A percentile compares a stretch with the other conserved stretches of the same genome.
Evolutionary conservation across 1,140 invertebrate species (phyloP).

Genomic region (Lepidurus apus): DNA sequence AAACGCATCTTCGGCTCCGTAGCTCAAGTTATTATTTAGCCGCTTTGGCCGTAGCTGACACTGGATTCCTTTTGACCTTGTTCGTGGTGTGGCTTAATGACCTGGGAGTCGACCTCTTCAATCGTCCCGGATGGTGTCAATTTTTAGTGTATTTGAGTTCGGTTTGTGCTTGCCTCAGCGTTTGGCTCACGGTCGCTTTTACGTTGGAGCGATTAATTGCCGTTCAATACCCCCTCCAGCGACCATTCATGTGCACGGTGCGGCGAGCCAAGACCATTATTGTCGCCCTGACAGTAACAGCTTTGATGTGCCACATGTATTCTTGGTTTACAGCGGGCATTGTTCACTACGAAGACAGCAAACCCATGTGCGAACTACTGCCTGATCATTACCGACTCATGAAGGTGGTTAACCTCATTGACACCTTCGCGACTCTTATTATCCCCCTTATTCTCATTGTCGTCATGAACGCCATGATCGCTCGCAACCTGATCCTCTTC

Average conservation of each 20-base stretch:
- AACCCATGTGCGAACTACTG: constrained; percentile 45
- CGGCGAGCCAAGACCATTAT: constrained; percentile 57
- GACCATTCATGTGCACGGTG: constrained; percentile 72
- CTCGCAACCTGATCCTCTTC: constrained; percentile 48
- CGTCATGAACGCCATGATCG: constrained; percentile 56
- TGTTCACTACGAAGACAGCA: constrained; percentile 40
- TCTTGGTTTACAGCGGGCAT: constrained; percentile 41
- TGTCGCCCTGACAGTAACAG: constrained; percentile 38
- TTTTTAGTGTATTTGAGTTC: constrained; percentile 43
- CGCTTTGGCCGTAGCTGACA: constrained; percentile 52
- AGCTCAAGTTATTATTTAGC: constrained; percentile 57
- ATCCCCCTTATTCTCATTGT: constrained; percentile 52
- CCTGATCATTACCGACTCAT: constrained; percentile 48
- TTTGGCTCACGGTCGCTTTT: constrained; percentile 46
- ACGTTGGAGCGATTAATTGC: constrained; percentile 74
- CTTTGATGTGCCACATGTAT: constrained; percentile 36
- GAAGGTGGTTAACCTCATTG: constrained; percentile 52
- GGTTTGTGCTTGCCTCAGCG: constrained; percentile 44
- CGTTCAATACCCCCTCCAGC: constrained; percentile 65
- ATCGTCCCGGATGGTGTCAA: constrained; percentile 42
- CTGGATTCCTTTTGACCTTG: constrained; percentile 50
- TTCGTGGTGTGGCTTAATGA: constrained; percentile 53
- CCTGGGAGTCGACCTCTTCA: constrained; percentile 46
- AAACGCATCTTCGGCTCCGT: constrained; percentile 51
- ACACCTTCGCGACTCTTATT: constrained; percentile 53